These are phyloP conservation scores for Netelia inedita DNA, from an alignment of 2,888 invertebrate genomes.

Conservation along the genomic window DNA sequence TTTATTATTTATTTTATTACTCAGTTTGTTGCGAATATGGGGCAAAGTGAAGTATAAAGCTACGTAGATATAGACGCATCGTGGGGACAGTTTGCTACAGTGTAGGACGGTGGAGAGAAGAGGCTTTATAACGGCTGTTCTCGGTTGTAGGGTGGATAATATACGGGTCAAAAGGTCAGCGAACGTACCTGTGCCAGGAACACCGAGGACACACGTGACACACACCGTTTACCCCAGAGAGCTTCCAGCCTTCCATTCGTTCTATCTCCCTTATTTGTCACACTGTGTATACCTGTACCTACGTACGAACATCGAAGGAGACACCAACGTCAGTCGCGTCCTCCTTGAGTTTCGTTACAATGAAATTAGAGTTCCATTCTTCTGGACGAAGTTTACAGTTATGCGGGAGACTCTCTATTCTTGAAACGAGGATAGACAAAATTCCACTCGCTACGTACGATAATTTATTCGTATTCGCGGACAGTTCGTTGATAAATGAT, in stretches of 20 bases:
- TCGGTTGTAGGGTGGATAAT: constrained; percentile 55
- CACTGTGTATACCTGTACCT: neutral
- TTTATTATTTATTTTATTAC: constrained; percentile 45
- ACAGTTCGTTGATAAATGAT: neutral
- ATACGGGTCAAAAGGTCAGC: constrained; percentile 63
- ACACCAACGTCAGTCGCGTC: constrained; percentile 28
- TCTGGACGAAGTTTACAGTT: constrained; percentile 11
- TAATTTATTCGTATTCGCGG: neutral
- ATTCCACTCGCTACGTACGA: neutral
- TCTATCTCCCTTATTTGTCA: neutral
- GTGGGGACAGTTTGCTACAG: neutral
- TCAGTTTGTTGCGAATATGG: neutral
- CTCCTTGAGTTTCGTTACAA: constrained; percentile 39
- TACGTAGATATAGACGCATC: neutral
- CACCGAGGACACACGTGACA: constrained; percentile 50
- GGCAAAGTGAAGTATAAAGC: neutral
- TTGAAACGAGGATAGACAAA: neutral
- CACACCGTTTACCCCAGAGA: constrained; percentile 53
- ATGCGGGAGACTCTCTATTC: neutral
- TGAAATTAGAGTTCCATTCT: constrained; percentile 55
- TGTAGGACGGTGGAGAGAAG: constrained; percentile 15
- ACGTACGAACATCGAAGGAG: neutral
- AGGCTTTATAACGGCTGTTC: constrained; percentile 33
- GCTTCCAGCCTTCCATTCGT: neutral
- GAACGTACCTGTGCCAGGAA: constrained; percentile 42